These are phyloP conservation scores for Fringilla coelebs DNA, from an alignment of 2,797 vertebrate genomes.

Conservation along the genomic window DNA sequence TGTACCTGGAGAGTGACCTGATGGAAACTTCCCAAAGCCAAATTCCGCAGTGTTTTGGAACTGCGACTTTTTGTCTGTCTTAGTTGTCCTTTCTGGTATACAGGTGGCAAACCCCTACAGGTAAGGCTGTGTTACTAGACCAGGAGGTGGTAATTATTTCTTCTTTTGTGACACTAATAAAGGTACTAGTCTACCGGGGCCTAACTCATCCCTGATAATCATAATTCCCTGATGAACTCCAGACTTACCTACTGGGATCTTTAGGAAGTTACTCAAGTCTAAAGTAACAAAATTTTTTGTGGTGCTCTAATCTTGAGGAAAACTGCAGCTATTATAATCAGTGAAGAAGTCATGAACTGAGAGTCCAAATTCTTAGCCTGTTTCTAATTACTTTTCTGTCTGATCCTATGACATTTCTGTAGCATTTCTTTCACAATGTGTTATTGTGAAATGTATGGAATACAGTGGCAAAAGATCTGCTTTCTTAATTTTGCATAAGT, in stretches of 20 bases:
- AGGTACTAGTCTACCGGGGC: neutral
- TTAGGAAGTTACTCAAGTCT: neutral
- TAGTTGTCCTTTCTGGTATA: neutral
- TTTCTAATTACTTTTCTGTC: neutral
- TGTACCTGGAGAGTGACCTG: neutral
- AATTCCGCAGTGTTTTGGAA: neutral
- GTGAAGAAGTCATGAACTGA: neutral
- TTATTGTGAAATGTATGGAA: neutral
- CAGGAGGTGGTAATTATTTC: neutral
- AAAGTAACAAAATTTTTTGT: neutral
- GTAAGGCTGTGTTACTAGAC: neutral
- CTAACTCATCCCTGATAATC: neutral
- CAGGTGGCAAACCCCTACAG: neutral
- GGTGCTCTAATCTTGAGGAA: neutral
- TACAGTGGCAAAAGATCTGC: neutral
- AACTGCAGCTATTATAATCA: neutral
- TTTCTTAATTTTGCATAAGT: neutral
- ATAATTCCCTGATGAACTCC: neutral
- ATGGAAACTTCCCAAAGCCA: neutral
- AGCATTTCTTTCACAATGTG: neutral
- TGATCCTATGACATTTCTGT: neutral
- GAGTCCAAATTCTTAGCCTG: neutral
- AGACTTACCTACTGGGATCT: neutral
- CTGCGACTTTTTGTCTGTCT: neutral
- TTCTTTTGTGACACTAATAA: neutral